These are phyloP conservation scores for Drosophila pseudotalamancana DNA, from an alignment of 2,888 invertebrate species.

Conservation along the genomic window DNA sequence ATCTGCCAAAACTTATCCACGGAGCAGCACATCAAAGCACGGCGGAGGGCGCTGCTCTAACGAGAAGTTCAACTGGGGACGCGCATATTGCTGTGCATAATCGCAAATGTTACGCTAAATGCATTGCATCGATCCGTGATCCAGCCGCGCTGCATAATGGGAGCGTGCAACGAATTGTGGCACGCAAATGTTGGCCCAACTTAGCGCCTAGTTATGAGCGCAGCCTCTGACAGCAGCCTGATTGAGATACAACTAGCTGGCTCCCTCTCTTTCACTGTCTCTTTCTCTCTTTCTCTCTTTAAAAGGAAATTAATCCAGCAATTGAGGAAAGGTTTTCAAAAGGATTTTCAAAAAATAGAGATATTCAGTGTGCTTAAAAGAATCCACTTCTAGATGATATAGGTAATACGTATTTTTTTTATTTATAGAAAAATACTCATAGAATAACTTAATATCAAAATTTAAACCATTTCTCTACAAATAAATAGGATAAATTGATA, in stretches of 20 bases:
- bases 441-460: too few relatives aligned
- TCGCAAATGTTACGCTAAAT: slow-evolving; percentile 63
- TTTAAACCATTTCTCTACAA: too few relatives aligned
- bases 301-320: slow-evolving; percentile 1
- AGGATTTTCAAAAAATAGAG: not conserved
- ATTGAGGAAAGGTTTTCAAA: not conserved
- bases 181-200: slow-evolving; percentile 58
- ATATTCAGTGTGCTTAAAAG: not conserved
- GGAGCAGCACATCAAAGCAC: slow-evolving; percentile 50
- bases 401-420: too few relatives aligned
- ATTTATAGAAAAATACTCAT: too few relatives aligned
- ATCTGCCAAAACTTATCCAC: slow-evolving; percentile 40
- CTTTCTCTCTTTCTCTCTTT: slow-evolving; percentile 4
- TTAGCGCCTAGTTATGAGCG: slow-evolving; percentile 54
- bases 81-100: slow-evolving; percentile 56
- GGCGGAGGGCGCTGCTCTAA: slow-evolving; percentile 10
- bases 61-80: slow-evolving; percentile 26
- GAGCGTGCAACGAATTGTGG: slow-evolving; percentile 57
- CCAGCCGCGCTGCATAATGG: slow-evolving; percentile 34
- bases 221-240: slow-evolving; percentile 20
- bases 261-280: slow-evolving; percentile 14
- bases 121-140: slow-evolving; percentile 57
- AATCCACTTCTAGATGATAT: too few relatives aligned
- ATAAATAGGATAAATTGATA: too few relatives aligned
- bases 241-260: slow-evolving; percentile 5